These are phyloP conservation scores for Glaucidium brasilianum DNA, from an alignment of 2,113 vertebrate species.

Conservation along the genomic window DNA sequence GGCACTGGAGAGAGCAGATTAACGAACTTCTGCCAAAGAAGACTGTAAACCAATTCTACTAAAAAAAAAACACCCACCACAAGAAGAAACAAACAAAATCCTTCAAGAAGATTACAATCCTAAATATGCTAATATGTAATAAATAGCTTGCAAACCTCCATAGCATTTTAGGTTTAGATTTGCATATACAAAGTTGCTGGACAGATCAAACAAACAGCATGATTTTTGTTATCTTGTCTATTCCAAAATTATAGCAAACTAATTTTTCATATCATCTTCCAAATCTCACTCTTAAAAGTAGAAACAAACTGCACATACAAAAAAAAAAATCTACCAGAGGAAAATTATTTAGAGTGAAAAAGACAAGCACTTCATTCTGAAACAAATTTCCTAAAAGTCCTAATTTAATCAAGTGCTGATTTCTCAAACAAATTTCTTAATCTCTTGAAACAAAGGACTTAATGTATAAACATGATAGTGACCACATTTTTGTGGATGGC, in stretches of 20 bases:
- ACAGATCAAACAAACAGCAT: neutral
- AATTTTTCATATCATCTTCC: neutral
- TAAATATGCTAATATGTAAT: neutral
- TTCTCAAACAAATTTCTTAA: neutral
- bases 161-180: neutral
- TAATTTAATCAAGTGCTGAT: neutral
- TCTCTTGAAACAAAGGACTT: neutral
- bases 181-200: neutral
- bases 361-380: neutral
- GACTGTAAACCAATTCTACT: neutral
- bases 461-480: neutral
- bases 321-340: neutral
- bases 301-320: neutral
- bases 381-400: neutral
- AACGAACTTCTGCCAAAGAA: neutral
- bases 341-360: neutral
- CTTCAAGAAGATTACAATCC: neutral
- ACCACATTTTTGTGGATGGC: neutral
- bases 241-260: neutral
- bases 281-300: neutral
- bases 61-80: neutral
- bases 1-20: neutral
- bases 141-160: neutral
- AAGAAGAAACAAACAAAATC: neutral
- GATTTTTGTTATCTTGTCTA: neutral